Base-by-base conservation (phyloP, 2,888 invertebrate genomes). In the Pemphredon lugubris region DNA sequence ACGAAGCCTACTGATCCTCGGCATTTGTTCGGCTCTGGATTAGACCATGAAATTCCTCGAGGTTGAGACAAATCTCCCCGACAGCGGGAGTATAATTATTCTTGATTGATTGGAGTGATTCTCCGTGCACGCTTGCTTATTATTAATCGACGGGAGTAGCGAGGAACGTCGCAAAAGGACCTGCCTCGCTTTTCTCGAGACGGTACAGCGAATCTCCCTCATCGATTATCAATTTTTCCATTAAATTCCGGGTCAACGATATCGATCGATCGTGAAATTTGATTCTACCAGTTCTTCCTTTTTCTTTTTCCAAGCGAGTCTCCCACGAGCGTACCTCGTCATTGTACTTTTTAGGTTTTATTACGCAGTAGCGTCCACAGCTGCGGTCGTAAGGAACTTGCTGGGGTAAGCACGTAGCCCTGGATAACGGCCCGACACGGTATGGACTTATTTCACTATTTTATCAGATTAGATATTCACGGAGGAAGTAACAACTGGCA, bases 391-490 rank as follows among this genome's bases (percentile, higher is more conserved):
- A 66, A 75, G 70, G 37, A 79, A 47, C 18, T 53, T 51, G 40
- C 21, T 13, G 16, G 34, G 34, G 48, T 60, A 53, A n/a, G 64
- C 76, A 59, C 71, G 63, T 66, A n/a, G 61, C 40, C 40, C 9
- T 5, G 45, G n/a, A 16, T 14, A 45, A 60, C 55, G n/a, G n/a
- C 59, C 16, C 16, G 9, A 4, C 23, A 4, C 6, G 30, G 50
- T 53, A n/a, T 32, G 53, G 64, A 76, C 80, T 77, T 59, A 70
- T 76, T 79, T 81, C 69, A 79, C 78, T 78, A 79, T 84, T 83
- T 84, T 82, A 83, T 79, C 70, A 72, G 79, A 80, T 83, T 61
- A n/a, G n/a, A n/a, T n/a, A n/a, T n/a, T n/a, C n/a, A n/a, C n/a
- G n/a, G n/a, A n/a, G n/a, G n/a, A n/a, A n/a, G n/a, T n/a, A n/a